Evolutionary conservation across 2,888 invertebrate genomes (phyloP).

Genomic region (Thereva unica): DNA sequence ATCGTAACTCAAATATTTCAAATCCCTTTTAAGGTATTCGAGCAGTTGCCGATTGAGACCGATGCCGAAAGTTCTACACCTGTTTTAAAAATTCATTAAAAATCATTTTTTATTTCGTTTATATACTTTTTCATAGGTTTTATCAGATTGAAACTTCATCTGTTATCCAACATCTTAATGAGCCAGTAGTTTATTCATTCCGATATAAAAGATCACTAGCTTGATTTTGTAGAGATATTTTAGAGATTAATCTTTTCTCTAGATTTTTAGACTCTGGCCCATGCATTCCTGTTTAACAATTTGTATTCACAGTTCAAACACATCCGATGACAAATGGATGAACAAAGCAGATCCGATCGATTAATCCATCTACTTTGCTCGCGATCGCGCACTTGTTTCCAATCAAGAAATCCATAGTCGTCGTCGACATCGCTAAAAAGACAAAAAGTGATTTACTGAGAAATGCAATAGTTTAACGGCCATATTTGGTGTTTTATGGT

Average conservation of each 20-base stretch:
- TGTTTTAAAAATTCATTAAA: too few species aligned
- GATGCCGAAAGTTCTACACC: too few species aligned
- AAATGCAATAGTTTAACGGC: conserved; percentile 42
- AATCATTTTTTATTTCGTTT: too few species aligned
- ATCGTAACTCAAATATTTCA: conserved; percentile 20
- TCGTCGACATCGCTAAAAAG: conserved; percentile 5
- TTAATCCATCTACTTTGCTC: conserved; percentile 21
- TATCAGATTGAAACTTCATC: conserved; percentile 17
- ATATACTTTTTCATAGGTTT: background rate
- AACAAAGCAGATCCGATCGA: conserved; percentile 20
- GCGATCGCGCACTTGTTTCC: conserved; percentile 30
- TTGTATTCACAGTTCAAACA: conserved; percentile 35
- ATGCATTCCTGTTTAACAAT: conserved; percentile 24
- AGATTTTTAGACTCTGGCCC: conserved; percentile 19
- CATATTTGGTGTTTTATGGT: conserved; percentile 41
- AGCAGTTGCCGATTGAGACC: too few species aligned
- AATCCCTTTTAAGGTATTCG: background rate
- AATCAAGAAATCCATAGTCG: conserved; percentile 28
- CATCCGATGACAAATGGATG: conserved; percentile 33
- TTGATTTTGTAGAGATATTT: too few species aligned
- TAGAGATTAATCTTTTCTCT: background rate
- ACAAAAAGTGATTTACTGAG: conserved; percentile 40
- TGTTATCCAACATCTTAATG: conserved; percentile 33
- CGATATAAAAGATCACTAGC: too few species aligned
- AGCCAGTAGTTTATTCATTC: conserved; percentile 3